Evolutionary conservation across 53 echinoderm and acorn worm genomes (phyloP).

Genomic region (Crossaster papposus): DNA sequence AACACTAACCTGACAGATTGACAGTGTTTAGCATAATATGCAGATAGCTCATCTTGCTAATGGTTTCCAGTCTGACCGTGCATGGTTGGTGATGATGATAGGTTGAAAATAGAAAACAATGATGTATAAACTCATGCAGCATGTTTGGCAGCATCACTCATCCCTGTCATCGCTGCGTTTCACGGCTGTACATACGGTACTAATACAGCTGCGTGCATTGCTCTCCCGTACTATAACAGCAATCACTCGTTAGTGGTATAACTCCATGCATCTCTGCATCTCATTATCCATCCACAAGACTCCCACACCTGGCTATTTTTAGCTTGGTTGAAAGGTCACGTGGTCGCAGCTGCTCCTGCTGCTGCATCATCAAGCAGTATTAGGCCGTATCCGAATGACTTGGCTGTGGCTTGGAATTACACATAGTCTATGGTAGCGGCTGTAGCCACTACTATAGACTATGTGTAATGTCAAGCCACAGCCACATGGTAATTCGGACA

Average conservation of each 20-base stretch:
- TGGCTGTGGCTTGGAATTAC: too few species aligned
- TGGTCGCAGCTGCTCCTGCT: constrained; percentile 33
- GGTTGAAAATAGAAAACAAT: background rate
- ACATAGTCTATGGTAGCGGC: too few species aligned
- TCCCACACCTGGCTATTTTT: constrained; percentile 36
- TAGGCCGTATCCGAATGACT: too few species aligned
- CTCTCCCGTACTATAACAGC: background rate
- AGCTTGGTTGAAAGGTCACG: constrained; percentile 45
- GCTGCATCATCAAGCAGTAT: constrained; percentile 4
- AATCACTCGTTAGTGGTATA: background rate
- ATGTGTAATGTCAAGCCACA: background rate
- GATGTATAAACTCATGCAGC: background rate
- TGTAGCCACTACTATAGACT: too few species aligned
- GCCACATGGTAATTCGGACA: too few species aligned
- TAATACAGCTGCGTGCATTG: background rate
- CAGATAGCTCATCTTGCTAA: background rate
- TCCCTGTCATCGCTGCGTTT: background rate
- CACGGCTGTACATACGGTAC: background rate
- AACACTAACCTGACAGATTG: background rate
- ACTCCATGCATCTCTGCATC: constrained; percentile 12
- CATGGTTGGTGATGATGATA: background rate
- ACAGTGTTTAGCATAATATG: background rate
- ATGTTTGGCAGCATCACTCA: background rate
- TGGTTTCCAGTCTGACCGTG: background rate
- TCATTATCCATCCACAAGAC: constrained; percentile 20